phyloP scores from a whole-genome alignment of 2,113 vertebrate genomes.

The Phylloscopus whistleri region DNA sequence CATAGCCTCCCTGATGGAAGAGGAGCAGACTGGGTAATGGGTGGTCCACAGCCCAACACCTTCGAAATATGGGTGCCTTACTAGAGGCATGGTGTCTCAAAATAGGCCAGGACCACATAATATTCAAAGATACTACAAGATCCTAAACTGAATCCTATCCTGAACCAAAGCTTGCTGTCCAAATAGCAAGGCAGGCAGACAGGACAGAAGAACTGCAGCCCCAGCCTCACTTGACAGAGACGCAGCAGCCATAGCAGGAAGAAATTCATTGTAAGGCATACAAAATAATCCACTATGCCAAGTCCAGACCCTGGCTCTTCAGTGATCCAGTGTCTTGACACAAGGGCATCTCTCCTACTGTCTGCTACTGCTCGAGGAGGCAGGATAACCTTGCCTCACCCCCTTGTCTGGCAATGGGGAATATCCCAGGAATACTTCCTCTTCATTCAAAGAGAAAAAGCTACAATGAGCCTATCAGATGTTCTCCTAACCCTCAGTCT shows the following conservation, averaged over 20 bases:
- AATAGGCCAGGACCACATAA: background rate
- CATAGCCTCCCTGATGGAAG: background rate
- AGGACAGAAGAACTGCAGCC: background rate
- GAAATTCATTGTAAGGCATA: background rate
- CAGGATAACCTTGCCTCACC: background rate
- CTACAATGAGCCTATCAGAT: background rate
- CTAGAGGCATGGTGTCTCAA: background rate
- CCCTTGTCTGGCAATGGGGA: background rate
- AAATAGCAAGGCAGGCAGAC: background rate
- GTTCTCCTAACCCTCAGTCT: background rate
- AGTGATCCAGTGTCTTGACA: background rate
- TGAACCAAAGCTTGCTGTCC: background rate
- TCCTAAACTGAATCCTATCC: background rate
- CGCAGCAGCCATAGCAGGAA: background rate
- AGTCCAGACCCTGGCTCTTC: background rate
- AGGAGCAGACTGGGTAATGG: background rate
- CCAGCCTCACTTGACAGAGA: background rate
- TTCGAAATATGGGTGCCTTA: background rate
- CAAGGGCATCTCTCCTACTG: background rate
- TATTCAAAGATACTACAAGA: background rate
- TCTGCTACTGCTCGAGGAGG: background rate
- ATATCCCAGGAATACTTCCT: background rate
- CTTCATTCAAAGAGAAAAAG: background rate
- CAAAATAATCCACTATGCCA: background rate
- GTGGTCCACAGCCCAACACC: background rate